Evolutionary conservation across 2,797 vertebrate species (phyloP).

Genomic region (Rhabdomys pumilio): DNA sequence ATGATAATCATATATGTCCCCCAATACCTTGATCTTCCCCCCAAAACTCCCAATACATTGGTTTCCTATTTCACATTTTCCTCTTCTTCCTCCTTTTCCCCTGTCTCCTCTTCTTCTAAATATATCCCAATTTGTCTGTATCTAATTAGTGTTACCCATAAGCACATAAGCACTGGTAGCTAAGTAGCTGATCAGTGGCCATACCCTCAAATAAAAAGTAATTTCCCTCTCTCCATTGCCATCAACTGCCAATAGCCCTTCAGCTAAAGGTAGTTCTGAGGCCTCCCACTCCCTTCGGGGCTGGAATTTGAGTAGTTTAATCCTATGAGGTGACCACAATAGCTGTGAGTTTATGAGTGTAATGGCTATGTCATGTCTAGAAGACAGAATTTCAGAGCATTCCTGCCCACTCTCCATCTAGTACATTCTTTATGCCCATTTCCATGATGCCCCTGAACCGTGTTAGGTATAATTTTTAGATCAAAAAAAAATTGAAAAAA

Average conservation of each 20-base stretch:
- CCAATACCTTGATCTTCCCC: neutral
- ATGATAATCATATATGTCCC: neutral
- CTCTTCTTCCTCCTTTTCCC: neutral
- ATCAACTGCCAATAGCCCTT: neutral
- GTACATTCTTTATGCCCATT: too few relatives aligned
- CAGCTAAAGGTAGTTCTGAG: neutral
- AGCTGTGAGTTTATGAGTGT: neutral
- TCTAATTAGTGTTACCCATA: neutral
- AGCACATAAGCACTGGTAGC: too few relatives aligned
- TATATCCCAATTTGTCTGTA: neutral
- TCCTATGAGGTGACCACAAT: neutral
- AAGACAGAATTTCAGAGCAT: too few relatives aligned
- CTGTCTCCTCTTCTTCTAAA: neutral
- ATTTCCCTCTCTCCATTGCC: neutral
- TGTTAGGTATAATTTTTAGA: too few relatives aligned
- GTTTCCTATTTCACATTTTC: neutral
- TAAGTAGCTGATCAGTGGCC: neutral
- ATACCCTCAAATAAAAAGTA: neutral
- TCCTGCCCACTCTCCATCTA: too few relatives aligned
- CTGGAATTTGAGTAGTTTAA: neutral
- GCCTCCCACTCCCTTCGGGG: too few relatives aligned
- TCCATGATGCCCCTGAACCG: too few relatives aligned
- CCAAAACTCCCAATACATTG: neutral
- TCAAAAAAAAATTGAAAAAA: neutral
- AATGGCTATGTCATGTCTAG: neutral